Evolutionary conservation across 2,797 vertebrate species (phyloP), one percentile per base, ranked within the genome.

Genomic region (Thunnus albacares): DNA sequence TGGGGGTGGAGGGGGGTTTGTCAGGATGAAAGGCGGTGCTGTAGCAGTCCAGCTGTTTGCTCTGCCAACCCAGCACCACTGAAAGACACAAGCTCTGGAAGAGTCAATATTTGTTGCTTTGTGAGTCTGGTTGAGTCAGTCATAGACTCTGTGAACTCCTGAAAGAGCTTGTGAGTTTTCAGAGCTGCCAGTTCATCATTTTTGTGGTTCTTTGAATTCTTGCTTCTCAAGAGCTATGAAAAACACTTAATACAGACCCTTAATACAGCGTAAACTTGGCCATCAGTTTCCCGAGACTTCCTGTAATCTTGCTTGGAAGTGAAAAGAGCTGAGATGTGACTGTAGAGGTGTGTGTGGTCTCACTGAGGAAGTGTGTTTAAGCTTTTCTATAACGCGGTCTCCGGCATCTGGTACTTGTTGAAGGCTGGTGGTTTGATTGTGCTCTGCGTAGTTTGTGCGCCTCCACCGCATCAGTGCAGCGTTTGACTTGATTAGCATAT

Each of bases 1-100:
- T 22, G 26, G 56, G 82, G 74, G 68, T 53, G 77, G 35, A 30
- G 69, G 68, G 49, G 64, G 30, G 57, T 17, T 74, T 81, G 84
- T 89, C 73, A 75, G 81, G 81, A 88, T 92, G 81, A 88, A 93
- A 87, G 88, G 85, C 65, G 26, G 80, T 72, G 82, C 80, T 88
- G 80, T 82, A 71, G 80, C 82, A 67, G 79, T 87, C 91, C 94
- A 95, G 94, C 93, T 95, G 95, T 95, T 94, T 87, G 90, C 85
- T 76, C 84, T 87, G 83, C 82, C 73, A 89, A 63, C 72, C 81
- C 78, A 67, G 70, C 79, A 75, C 80, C 63, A 65, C 79, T 70
- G 55, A 80, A 71, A 66, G 63, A 89, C 75, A 86, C 62, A 63
- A 58, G 79, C 83, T 73, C 80, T 84, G 65, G 45, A 75, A 87